Percentiles rank a stretch among this genome's conserved stretches.
These are phyloP conservation scores for Rhaphigaster nebulosa DNA, from an alignment of 2,888 invertebrate species.

Conservation along the genomic window DNA sequence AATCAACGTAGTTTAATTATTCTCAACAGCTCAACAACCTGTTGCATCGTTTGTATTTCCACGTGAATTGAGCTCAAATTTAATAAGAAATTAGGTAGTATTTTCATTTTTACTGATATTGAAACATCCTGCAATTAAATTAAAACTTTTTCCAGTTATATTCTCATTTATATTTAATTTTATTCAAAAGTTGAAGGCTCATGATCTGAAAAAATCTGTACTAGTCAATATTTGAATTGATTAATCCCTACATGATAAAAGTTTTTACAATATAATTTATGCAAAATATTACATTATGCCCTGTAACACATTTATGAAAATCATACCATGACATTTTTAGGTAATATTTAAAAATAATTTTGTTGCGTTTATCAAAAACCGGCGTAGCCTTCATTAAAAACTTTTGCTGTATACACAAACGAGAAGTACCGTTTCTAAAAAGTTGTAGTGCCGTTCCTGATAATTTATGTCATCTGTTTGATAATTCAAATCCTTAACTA, in stretches of 20 bases:
- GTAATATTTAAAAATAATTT: too few species aligned
- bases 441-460: background rate
- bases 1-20: slow-evolving; percentile 38
- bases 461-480: background rate
- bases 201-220: too few species aligned
- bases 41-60: slow-evolving; percentile 36
- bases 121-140: background rate
- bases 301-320: too few species aligned
- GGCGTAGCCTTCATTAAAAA: too few species aligned
- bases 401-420: too few species aligned
- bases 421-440: too few species aligned
- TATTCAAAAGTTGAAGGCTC: background rate
- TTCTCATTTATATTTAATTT: background rate
- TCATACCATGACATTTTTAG: too few species aligned
- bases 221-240: too few species aligned
- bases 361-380: too few species aligned
- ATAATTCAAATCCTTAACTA: background rate
- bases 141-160: background rate
- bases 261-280: too few species aligned
- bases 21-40: slow-evolving; percentile 3
- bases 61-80: background rate
- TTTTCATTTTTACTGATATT: background rate
- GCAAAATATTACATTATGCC: too few species aligned
- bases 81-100: background rate
- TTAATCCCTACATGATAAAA: too few species aligned